Evolutionary conservation across 2,797 vertebrate genomes (phyloP), one percentile per base, ranked within the genome.

Genomic region (Labroides dimidiatus): DNA sequence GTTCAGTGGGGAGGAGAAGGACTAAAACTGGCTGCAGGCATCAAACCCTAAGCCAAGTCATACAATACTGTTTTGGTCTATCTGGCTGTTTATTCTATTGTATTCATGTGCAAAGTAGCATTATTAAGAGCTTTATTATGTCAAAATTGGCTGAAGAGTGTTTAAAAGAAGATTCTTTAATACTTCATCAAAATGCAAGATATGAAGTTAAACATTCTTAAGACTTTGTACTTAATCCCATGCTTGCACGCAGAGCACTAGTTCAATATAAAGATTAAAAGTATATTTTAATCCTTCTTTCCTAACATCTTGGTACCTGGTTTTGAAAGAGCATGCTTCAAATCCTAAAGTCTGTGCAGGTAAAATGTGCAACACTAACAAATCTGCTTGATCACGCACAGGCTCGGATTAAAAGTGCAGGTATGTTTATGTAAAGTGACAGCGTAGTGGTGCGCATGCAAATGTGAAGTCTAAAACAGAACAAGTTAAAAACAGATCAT

Each of bases 261-360:
- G 41, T 64, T 66, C 73, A 21, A 49, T 41, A 57, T 27, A 23
- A 7, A 75, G 23, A 74, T 44, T 50, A 63, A 59, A 67, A 51
- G 13, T 50, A 21, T 15, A 36, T 67, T 77, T 69, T 72, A 77
- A 78, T 75, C 64, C 75, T n/a, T 7, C 72, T 51, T 56, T 61
- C 54, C 54, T 64, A 69, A 66, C 20, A 8, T 33, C 52, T 65
- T 43, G 67, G 63, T 81, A 71, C 74, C 59, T n/a, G 45, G 60
- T 42, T 48, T 45, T 10, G 6, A 73, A 41, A 41, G n/a, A 80
- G 61, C 50, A 47, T 37, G 41, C 60, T 69, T 69, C n/a, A 65
- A 84, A 84, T 69, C 55, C 62, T 41, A 65, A 75, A 39, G 4
- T 55, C 19, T 58, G 62, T 42, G 69, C 63, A 77, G 72, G 68